phyloP scores from a whole-genome alignment of 2,797 vertebrate species.

The Xiphophorus birchmanni region DNA sequence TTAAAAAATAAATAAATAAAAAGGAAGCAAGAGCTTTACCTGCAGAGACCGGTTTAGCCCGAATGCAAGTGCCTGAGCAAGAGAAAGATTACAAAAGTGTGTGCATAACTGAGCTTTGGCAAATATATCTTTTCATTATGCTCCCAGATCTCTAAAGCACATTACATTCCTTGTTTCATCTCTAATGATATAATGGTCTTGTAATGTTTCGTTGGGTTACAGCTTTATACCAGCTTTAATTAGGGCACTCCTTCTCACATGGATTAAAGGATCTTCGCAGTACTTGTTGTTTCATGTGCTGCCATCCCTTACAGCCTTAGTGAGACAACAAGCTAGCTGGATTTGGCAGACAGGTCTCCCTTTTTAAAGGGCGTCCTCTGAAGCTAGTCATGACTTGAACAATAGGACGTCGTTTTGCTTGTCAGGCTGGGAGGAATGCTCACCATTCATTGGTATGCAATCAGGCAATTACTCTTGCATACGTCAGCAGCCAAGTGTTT shows the following conservation, averaged over 20 bases:
- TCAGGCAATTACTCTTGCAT: slow-evolving; percentile 71
- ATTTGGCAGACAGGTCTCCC: slow-evolving; percentile 67
- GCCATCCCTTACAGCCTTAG: slow-evolving; percentile 48
- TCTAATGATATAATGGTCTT: background rate
- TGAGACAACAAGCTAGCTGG: slow-evolving; percentile 43
- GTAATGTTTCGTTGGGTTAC: slow-evolving; percentile 16
- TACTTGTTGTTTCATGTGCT: slow-evolving; percentile 66
- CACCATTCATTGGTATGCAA: slow-evolving; percentile 68
- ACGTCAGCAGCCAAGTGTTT: slow-evolving; percentile 67
- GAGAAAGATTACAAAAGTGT: slow-evolving; percentile 1
- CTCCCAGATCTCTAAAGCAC: background rate
- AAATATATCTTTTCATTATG: background rate
- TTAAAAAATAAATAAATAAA: too few relatives aligned
- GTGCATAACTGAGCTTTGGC: background rate
- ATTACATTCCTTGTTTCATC: slow-evolving; percentile 3
- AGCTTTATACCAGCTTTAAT: slow-evolving; percentile 21
- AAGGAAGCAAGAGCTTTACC: background rate
- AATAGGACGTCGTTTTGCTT: slow-evolving; percentile 72
- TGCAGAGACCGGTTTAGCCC: slow-evolving; percentile 3
- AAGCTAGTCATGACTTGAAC: slow-evolving; percentile 78
- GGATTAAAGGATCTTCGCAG: slow-evolving; percentile 39
- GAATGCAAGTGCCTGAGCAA: background rate
- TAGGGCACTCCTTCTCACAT: slow-evolving; percentile 33
- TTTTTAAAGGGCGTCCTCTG: slow-evolving; percentile 59
- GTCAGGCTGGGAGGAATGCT: slow-evolving; percentile 75